Base-by-base conservation (phyloP, 2,797 vertebrate species). In the Danio choprae region DNA sequence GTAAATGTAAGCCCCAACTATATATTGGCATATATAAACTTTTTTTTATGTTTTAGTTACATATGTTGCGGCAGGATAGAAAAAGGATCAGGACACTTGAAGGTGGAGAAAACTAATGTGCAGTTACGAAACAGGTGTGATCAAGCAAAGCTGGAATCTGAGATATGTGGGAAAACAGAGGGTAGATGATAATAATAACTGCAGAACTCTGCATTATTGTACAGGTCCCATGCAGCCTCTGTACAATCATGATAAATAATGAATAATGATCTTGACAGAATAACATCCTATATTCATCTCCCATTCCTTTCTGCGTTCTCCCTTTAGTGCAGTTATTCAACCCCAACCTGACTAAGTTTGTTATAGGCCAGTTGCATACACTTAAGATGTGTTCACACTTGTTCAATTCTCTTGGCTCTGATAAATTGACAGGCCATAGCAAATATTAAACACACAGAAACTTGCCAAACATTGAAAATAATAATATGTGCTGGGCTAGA, bases 111-210 rank as follows among this genome's bases (percentile, higher is more conserved):
- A 50, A 60, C 16, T 10, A 20, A 55, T 40, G 18, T 46, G 59
- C 3, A 20, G 63, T 80, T 55, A 18, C 40, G 7, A 81, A 81
- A 75, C 82, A 85, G 84, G 76, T 83, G 84, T 83, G 75, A 85
- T 50, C 15, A 51, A 50, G 59, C 48, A 72, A 7, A 81, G 63
- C 71, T 81, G 76, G 84, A 81, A 85, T 85, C 63, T 71, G 48
- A 83, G 72, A 58, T 70, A 81, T 79, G 67, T 40, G 48, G 75
- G 7, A 60, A 79, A 83, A 46, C 70, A 81, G 74, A 81, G 72
- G 43, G 53, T 59, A 55, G 22, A 29, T 68, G 64, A 58, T 74
- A 7, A 70, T 78, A 67, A 63, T 74, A 43, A 70, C 74, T 29
- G 43, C 46, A 51, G 44, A 20, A 58, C 29, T 60, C n/a, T 12